Conservation (phyloP, 2,888 invertebrate genomes). For the Heliconius erato region DNA sequence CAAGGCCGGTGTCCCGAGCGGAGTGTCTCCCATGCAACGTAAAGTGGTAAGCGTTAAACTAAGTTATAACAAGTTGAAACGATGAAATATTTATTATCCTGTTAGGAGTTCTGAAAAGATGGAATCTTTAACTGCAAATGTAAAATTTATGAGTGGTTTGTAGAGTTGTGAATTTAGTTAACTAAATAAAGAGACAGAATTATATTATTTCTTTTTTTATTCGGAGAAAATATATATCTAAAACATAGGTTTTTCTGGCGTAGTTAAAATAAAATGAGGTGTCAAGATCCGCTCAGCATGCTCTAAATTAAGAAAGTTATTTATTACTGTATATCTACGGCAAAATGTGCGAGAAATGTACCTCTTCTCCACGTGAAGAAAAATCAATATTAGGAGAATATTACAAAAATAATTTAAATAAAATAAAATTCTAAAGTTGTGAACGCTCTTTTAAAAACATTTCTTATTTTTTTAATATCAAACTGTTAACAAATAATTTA, state of each 20-base stretch:
- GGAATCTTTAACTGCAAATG: not conserved
- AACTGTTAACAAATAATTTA: not conserved
- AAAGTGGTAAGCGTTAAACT: constrained; percentile 65
- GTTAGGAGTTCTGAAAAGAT: constrained; percentile 26
- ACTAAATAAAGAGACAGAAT: not conserved
- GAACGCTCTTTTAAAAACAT: not conserved
- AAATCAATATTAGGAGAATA: no score
- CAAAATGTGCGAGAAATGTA: no score
- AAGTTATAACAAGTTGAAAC: constrained; percentile 63
- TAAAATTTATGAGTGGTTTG: not conserved
- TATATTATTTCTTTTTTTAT: not conserved
- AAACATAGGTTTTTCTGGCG: not conserved
- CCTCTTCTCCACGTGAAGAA: no score
- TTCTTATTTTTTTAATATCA: not conserved
- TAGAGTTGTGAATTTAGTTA: not conserved
- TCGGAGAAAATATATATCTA: not conserved
- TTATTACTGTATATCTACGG: not conserved
- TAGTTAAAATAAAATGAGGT: not conserved
- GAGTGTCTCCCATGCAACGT: constrained; percentile 61
- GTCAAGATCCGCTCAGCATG: no score
- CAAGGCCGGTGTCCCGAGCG: constrained; percentile 52
- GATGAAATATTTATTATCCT: constrained; percentile 54
- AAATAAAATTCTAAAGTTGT: no score
- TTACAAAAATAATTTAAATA: no score
- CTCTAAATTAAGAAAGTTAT: not conserved